phyloP scores from a whole-genome alignment of 2,113 vertebrate species.

The Osmerus mordax region DNA sequence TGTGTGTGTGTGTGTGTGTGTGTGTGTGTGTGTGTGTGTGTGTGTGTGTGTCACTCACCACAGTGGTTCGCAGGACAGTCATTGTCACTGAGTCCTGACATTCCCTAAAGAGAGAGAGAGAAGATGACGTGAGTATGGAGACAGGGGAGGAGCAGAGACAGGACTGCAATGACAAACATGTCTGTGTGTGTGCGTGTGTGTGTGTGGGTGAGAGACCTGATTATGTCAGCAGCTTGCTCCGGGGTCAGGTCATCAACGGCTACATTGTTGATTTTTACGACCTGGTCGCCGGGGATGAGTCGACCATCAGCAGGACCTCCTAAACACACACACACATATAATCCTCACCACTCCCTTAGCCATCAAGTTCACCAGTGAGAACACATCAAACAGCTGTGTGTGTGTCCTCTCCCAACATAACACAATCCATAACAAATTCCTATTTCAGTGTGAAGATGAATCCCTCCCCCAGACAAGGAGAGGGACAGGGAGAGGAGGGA shows the following conservation, averaged over 20 bases:
- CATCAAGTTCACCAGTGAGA: background rate
- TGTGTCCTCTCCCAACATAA: background rate
- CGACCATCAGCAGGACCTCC: constrained; percentile 89
- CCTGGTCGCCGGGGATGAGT: constrained; percentile 87
- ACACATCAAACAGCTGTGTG: background rate
- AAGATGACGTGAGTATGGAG: background rate
- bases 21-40: constrained; percentile 5
- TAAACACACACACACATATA: constrained; percentile 59
- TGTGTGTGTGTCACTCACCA: constrained; percentile 71
- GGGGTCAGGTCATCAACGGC: constrained; percentile 75
- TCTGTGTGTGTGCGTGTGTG: background rate
- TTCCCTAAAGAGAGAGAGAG: constrained; percentile 70
- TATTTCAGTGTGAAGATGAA: background rate
- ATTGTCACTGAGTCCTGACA: constrained; percentile 78
- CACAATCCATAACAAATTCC: background rate
- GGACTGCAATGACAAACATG: no score
- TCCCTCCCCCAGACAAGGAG: background rate
- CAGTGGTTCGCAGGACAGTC: constrained; percentile 82
- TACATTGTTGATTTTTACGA: constrained; percentile 84
- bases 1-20: background rate
- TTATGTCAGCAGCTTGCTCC: constrained; percentile 79
- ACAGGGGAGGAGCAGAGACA: background rate
- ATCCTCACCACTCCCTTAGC: background rate
- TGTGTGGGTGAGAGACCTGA: constrained; percentile 74
- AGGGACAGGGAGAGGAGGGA: background rate